Conservation (phyloP, 2,888 invertebrate genomes). For the Lochmaea crataegi region DNA sequence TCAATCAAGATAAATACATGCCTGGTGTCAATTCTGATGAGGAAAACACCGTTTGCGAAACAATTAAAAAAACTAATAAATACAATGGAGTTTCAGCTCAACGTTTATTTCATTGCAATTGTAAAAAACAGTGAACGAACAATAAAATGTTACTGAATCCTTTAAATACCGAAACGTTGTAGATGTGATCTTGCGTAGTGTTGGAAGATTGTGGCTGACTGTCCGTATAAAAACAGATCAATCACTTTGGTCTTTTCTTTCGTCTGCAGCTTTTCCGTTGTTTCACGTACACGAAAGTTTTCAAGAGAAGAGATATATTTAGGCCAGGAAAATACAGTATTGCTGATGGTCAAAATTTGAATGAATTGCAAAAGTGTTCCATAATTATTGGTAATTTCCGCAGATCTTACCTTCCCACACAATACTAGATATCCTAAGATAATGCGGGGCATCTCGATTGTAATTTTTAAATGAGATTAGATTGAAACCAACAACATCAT, state of each 20-base stretch:
- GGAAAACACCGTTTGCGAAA: too few relatives aligned
- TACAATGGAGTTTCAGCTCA: too few relatives aligned
- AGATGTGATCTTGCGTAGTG: constrained; percentile 8
- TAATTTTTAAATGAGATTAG: too few relatives aligned
- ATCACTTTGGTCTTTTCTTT: constrained; percentile 14
- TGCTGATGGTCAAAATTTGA: not conserved
- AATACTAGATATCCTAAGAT: too few relatives aligned
- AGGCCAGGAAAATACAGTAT: not conserved
- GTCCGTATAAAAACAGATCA: constrained; percentile 21
- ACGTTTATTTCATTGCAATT: not conserved
- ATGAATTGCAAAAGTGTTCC: too few relatives aligned
- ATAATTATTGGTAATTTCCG: too few relatives aligned
- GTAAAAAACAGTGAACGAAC: not conserved
- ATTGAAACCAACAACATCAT: too few relatives aligned
- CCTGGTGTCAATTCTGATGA: too few relatives aligned
- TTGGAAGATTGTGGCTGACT: constrained; percentile 12
- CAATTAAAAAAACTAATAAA: too few relatives aligned
- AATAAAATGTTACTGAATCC: not conserved
- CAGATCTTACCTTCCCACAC: too few relatives aligned
- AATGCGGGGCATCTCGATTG: too few relatives aligned
- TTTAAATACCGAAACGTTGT: not conserved
- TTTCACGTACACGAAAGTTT: not conserved
- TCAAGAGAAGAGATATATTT: not conserved
- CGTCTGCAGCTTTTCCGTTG: constrained; percentile 3
- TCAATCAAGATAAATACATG: too few relatives aligned